Percentiles rank a stretch among this genome's conserved stretches.
phyloP scores from a whole-genome alignment of 2,113 vertebrate species.

The Equus quagga region DNA sequence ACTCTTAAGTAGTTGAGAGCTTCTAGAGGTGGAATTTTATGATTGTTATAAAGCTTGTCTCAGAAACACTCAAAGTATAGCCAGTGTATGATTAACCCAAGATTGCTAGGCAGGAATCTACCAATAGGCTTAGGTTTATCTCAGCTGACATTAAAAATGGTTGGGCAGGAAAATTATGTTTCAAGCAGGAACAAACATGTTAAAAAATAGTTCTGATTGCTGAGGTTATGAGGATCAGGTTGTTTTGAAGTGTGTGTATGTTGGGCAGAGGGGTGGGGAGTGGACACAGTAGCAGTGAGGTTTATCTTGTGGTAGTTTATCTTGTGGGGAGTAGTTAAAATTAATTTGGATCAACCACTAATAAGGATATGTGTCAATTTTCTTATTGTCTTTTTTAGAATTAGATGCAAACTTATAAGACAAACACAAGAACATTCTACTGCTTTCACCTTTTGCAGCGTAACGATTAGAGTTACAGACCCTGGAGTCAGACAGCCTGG shows the following conservation, averaged over 20 bases:
- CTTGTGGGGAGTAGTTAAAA: not conserved
- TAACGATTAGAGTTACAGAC: not conserved
- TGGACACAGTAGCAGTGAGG: not conserved
- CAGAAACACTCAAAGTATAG: not conserved
- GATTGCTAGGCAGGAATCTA: not conserved
- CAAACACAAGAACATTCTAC: not conserved
- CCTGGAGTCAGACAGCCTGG: not conserved
- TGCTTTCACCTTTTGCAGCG: not conserved
- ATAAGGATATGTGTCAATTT: not conserved
- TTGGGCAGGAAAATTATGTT: not conserved
- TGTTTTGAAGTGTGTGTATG: not conserved
- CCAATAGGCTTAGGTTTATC: not conserved
- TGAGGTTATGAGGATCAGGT: not conserved
- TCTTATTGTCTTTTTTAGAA: not conserved
- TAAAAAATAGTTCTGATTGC: not conserved
- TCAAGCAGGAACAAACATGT: not conserved
- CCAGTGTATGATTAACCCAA: not conserved
- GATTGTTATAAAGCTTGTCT: not conserved
- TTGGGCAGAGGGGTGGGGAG: fast-evolving
- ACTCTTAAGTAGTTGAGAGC: not conserved
- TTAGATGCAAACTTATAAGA: not conserved
- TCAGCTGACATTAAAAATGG: not conserved
- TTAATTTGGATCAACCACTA: not conserved
- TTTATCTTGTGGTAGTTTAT: not conserved
- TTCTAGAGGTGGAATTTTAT: not conserved